Percentiles rank a stretch among this genome's conserved stretches.
phyloP scores from a whole-genome alignment of 2,113 vertebrate genomes.

The Dicrurus megarhynchus region DNA sequence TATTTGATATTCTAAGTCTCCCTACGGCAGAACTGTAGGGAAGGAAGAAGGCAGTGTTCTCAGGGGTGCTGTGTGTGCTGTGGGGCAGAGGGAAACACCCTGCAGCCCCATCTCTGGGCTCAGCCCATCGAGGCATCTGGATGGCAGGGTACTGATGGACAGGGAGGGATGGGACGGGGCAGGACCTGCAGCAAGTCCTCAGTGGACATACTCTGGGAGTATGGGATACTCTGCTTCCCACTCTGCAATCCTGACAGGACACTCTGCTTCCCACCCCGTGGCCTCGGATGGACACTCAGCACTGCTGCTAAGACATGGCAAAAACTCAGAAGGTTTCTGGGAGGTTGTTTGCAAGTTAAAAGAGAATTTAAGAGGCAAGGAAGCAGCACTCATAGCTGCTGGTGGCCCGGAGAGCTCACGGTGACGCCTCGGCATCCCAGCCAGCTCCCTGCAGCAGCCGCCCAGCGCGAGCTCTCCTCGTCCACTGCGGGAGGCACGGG shows the following conservation, averaged over 20 bases:
- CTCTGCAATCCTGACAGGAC: background rate
- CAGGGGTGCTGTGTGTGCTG: background rate
- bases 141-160: accelerated
- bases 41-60: background rate
- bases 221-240: background rate
- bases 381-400: background rate
- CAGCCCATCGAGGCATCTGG: accelerated
- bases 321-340: background rate
- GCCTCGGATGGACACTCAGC: accelerated
- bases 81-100: background rate
- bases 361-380: background rate
- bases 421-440: background rate
- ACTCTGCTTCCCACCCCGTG: accelerated
- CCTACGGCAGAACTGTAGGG: background rate
- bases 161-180: background rate
- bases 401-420: accelerated
- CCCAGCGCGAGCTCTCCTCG: background rate
- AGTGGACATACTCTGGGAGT: too few species aligned
- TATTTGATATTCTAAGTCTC: background rate
- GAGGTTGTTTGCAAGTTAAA: background rate
- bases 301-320: accelerated
- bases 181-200: slow-evolving; percentile 3
- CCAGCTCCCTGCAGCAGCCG: background rate
- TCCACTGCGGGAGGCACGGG: background rate
- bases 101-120: accelerated